These are phyloP conservation scores for Tinamus guttatus DNA, from an alignment of 2,113 vertebrate genomes.

Conservation along the genomic window DNA sequence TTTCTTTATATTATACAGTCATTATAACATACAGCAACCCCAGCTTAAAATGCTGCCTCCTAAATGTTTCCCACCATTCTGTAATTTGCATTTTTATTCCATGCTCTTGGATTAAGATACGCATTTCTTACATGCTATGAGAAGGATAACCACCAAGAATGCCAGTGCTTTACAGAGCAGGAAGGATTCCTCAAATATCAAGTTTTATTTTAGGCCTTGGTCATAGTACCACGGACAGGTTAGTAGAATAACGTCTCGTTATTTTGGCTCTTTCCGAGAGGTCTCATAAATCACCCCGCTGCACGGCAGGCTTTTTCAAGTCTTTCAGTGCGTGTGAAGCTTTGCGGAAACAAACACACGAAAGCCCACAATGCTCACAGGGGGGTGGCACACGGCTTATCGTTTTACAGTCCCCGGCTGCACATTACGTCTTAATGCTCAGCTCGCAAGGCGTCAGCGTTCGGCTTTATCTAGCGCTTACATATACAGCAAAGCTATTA, in stretches of 20 bases:
- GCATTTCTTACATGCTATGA: not conserved
- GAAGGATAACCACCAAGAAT: not conserved
- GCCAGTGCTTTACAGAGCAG: not conserved
- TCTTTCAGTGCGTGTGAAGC: not conserved
- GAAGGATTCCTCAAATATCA: not conserved
- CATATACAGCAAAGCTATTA: not conserved
- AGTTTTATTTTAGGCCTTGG: not conserved
- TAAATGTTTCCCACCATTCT: not conserved
- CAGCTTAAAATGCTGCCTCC: not conserved
- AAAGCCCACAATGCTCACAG: not conserved
- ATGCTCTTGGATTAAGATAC: not conserved
- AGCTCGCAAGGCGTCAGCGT: not conserved
- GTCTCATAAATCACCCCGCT: not conserved
- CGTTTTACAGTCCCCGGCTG: not conserved
- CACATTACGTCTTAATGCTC: not conserved
- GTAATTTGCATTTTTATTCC: not conserved
- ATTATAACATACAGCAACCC: not conserved
- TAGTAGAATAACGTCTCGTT: not conserved
- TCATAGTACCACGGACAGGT: not conserved
- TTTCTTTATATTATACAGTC: not conserved
- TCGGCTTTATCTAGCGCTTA: not conserved
- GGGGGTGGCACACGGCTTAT: not conserved
- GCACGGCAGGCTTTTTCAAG: not conserved
- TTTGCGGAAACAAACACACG: not conserved
- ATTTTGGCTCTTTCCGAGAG: not conserved